These are phyloP conservation scores for Volucella bombylans DNA, from an alignment of 2,888 invertebrate species.

Conservation along the genomic window DNA sequence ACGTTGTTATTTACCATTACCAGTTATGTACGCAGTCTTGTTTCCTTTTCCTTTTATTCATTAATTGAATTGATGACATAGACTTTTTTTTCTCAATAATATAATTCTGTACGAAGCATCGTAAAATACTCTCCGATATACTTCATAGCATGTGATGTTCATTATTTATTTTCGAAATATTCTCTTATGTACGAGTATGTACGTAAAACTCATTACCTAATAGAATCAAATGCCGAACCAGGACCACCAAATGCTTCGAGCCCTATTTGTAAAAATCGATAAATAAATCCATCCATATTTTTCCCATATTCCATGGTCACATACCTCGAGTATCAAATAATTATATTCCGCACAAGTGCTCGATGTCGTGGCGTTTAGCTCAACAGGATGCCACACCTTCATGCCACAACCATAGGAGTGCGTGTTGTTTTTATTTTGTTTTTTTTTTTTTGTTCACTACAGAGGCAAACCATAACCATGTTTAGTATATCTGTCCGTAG, in stretches of 20 bases:
- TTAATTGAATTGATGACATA: too few species aligned
- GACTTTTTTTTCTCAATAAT: too few species aligned
- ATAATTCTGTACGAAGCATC: too few species aligned
- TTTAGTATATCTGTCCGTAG: conserved; percentile 6
- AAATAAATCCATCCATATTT: conserved; percentile 41
- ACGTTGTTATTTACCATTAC: too few species aligned
- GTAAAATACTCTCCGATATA: too few species aligned
- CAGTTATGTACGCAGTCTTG: too few species aligned
- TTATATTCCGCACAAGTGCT: conserved; percentile 29
- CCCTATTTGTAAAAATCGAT: conserved; percentile 50
- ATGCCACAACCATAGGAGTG: conserved; percentile 1
- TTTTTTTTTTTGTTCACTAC: conserved; percentile 20
- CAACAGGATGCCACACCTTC: conserved; percentile 71
- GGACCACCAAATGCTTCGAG: conserved; percentile 34
- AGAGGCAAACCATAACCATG: conserved; percentile 29
- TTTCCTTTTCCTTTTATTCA: too few species aligned
- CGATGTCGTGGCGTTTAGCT: conserved; percentile 42
- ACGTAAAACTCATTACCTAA: neutral
- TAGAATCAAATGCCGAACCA: conserved; percentile 25
- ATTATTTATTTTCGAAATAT: neutral
- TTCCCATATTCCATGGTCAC: conserved; percentile 4
- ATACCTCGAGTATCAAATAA: conserved; percentile 27
- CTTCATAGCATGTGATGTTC: too few species aligned
- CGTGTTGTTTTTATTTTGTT: too few species aligned
- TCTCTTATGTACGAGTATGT: neutral